phyloP scores from a whole-genome alignment of 1,140 invertebrate genomes.

The Diuraphis noxia region DNA sequence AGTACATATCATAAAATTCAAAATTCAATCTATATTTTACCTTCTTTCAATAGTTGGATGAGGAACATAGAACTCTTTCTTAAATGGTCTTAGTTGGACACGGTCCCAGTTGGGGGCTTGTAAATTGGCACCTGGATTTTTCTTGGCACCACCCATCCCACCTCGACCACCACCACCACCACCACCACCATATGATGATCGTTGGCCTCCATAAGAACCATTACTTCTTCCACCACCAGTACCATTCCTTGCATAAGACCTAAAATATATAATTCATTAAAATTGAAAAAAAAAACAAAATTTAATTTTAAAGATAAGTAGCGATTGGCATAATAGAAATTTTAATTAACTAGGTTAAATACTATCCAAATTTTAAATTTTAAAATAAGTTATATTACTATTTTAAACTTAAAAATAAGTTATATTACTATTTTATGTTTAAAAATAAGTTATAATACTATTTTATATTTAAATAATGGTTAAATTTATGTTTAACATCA shows the following conservation, averaged over 20 bases:
- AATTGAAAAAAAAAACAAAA: background rate
- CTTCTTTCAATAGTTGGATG: constrained; percentile 63
- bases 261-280: background rate
- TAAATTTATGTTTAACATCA: too few species aligned
- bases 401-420: too few species aligned
- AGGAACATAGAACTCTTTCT: constrained; percentile 93
- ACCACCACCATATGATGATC: constrained; percentile 58
- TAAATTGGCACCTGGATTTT: constrained; percentile 60
- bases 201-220: constrained; percentile 59
- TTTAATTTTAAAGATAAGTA: background rate
- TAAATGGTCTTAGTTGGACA: constrained; percentile 78
- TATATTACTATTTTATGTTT: too few species aligned
- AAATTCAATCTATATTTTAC: constrained; percentile 55
- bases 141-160: constrained; percentile 56
- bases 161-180: constrained; percentile 59
- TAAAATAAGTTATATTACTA: too few species aligned
- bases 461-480: too few species aligned
- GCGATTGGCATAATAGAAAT: background rate
- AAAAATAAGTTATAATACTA: too few species aligned
- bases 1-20: background rate
- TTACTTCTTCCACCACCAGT: constrained; percentile 55
- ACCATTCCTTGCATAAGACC: constrained; percentile 50
- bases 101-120: constrained; percentile 80
- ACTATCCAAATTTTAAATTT: too few species aligned
- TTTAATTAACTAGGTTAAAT: too few species aligned